Conservation (phyloP, 2,113 vertebrate genomes). For the Ondatra zibethicus region DNA sequence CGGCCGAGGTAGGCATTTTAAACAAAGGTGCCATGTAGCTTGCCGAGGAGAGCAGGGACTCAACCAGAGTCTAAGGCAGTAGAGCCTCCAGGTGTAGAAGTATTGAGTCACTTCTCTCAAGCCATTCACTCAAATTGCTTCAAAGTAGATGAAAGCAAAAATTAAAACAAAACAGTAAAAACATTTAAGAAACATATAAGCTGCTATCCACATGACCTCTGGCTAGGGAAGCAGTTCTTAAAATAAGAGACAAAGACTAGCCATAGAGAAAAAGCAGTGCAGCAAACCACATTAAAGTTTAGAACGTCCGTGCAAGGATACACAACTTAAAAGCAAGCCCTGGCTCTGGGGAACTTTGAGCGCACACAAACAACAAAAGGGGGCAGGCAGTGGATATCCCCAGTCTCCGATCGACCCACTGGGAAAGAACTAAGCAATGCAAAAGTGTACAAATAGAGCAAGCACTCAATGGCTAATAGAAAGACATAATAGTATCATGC, state of each 20-base stretch:
- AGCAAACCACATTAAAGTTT: constrained; percentile 21
- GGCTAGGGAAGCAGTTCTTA: constrained; percentile 42
- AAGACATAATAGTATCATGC: background rate
- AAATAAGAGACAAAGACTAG: constrained; percentile 58
- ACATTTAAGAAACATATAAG: constrained; percentile 30
- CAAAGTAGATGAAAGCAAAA: constrained; percentile 40
- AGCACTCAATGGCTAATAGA: background rate
- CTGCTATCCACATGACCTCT: constrained; percentile 37
- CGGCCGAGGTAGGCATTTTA: background rate
- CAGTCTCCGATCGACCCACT: background rate
- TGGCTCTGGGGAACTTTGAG: background rate
- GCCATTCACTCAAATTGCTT: background rate
- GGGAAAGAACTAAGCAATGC: background rate
- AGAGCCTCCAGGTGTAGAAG: background rate
- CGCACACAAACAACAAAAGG: constrained; percentile 10
- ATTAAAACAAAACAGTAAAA: constrained; percentile 44
- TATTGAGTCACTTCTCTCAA: background rate
- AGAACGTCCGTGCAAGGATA: constrained; percentile 40
- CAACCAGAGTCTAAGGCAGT: background rate
- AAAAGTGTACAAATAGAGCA: background rate
- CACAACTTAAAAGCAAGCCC: constrained; percentile 22
- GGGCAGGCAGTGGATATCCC: background rate
- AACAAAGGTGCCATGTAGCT: background rate
- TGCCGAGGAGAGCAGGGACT: background rate
- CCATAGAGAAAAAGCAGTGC: constrained; percentile 58